phyloP scores from a whole-genome alignment of 2,113 vertebrate genomes.

The Anthoscopus minutus region DNA sequence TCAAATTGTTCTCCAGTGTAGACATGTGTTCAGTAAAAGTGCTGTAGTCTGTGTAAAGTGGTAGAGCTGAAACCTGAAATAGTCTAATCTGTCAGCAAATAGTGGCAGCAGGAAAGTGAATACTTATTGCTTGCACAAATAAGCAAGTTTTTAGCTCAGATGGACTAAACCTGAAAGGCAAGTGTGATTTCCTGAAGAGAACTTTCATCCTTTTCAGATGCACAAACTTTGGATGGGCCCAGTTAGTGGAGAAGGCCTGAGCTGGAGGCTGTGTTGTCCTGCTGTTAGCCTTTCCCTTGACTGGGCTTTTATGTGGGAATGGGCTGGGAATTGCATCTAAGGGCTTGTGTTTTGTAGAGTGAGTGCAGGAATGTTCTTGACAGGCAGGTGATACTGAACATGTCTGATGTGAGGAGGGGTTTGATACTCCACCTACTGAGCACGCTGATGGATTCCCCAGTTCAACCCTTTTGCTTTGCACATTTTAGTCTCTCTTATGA shows the following conservation, averaged over 20 bases:
- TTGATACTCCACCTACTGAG: not conserved
- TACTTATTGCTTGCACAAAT: not conserved
- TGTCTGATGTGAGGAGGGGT: not conserved
- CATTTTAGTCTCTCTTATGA: not conserved
- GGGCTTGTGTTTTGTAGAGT: not conserved
- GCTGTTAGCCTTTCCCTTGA: not conserved
- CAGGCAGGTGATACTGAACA: not conserved
- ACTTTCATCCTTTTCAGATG: not conserved
- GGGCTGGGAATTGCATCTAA: not conserved
- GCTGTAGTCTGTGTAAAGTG: not conserved
- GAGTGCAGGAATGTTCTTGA: not conserved
- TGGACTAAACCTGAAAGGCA: not conserved
- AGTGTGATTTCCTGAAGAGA: not conserved
- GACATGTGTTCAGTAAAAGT: not conserved
- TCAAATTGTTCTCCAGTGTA: not conserved
- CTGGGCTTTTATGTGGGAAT: not conserved
- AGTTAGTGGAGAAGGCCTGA: not conserved
- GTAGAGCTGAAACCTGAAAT: not conserved
- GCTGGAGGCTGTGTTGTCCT: not conserved
- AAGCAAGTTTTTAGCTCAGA: not conserved
- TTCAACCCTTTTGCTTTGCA: not conserved
- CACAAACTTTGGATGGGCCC: not conserved
- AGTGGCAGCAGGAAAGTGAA: not conserved
- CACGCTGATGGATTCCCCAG: not conserved
- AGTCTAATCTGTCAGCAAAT: not conserved